These are phyloP conservation scores for Hafferia zeledoni DNA, from an alignment of 2,797 vertebrate species.

Conservation along the genomic window DNA sequence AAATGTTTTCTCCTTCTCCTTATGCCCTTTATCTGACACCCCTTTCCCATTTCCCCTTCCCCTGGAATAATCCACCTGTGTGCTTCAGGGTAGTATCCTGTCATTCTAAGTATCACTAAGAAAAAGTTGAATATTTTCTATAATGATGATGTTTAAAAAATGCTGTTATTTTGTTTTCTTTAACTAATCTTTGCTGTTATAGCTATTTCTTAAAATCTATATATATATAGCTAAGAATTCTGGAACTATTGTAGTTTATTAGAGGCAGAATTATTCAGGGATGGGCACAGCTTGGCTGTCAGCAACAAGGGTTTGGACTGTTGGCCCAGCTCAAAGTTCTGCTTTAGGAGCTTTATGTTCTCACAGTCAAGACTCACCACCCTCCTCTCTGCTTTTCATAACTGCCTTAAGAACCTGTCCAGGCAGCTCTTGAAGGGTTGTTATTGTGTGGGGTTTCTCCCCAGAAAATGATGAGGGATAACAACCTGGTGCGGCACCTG, in stretches of 20 bases:
- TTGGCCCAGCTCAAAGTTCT: not conserved
- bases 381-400: not conserved
- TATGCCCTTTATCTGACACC: not conserved
- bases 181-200: not conserved
- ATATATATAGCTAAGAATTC: not conserved
- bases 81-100: not conserved
- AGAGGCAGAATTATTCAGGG: not conserved
- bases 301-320: not conserved
- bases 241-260: not conserved
- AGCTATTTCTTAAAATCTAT: not conserved
- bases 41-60: not conserved
- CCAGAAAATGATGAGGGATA: constrained; percentile 99
- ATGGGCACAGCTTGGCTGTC: too few species aligned
- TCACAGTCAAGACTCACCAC: accelerated
- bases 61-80: not conserved
- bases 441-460: not conserved
- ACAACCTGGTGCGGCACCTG: constrained; percentile 96
- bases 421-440: not conserved
- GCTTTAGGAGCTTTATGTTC: accelerated
- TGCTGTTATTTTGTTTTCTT: not conserved
- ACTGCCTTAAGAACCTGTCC: not conserved
- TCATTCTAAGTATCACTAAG: not conserved
- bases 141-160: not conserved
- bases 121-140: not conserved
- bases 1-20: not conserved